A percentile compares a stretch with the other conserved stretches of the same genome.
phyloP scores from a whole-genome alignment of 2,113 vertebrate species.

The Fukomys damarensis region DNA sequence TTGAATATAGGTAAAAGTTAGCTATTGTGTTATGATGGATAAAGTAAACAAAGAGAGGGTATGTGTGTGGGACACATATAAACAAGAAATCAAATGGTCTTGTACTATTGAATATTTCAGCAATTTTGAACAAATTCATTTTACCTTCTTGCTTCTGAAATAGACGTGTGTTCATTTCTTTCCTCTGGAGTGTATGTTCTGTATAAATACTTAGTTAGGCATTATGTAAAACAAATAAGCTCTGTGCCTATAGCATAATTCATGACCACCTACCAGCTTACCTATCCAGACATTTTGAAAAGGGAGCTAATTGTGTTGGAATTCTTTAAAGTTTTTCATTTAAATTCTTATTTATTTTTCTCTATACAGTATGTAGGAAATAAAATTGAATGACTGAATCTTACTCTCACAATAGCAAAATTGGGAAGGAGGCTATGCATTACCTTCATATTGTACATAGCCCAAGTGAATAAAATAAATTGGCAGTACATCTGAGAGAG shows the following conservation, averaged over 20 bases:
- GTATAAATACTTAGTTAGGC: neutral
- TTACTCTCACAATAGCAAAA: accelerated
- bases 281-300: neutral
- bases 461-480: neutral
- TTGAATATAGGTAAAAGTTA: neutral
- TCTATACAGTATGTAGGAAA: neutral
- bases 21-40: neutral
- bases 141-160: neutral
- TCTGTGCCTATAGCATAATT: neutral
- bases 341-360: neutral
- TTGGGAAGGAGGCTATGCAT: accelerated
- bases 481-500: neutral
- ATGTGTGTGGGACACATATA: neutral
- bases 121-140: neutral
- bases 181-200: neutral
- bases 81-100: neutral
- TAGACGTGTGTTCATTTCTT: neutral
- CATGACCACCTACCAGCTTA: neutral
- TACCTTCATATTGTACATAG: neutral
- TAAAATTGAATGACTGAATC: neutral
- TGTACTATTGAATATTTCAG: neutral
- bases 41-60: neutral
- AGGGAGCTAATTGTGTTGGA: neutral
- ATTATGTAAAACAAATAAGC: neutral
- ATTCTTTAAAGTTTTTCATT: neutral